phyloP scores from a whole-genome alignment of 2,888 invertebrate genomes.

The Drosophila ochracea region DNA sequence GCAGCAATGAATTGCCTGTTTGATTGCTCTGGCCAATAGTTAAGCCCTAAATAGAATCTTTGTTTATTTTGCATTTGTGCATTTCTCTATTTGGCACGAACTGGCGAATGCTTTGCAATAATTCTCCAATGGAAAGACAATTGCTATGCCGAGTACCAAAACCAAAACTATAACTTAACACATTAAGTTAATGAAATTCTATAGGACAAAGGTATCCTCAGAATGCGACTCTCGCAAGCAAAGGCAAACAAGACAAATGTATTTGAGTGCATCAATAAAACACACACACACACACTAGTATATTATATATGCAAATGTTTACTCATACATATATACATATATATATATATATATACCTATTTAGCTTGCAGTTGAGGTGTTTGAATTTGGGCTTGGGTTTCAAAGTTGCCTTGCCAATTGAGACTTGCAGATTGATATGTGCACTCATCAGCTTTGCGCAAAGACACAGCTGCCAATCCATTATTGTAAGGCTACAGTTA shows the following conservation, averaged over 20 bases:
- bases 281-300: background rate
- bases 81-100: background rate
- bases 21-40: background rate
- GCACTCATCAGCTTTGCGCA: background rate
- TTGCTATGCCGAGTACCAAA: no score
- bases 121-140: no score
- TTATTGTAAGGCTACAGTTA: background rate
- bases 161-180: conserved; percentile 51
- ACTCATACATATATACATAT: background rate
- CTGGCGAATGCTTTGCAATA: background rate
- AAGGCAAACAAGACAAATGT: background rate
- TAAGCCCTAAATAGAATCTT: background rate
- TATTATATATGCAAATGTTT: background rate
- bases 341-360: background rate
- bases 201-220: conserved; percentile 20
- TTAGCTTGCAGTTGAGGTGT: background rate
- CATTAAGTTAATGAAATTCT: conserved; percentile 74
- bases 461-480: background rate
- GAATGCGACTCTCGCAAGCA: background rate
- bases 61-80: background rate
- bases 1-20: background rate
- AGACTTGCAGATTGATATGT: background rate
- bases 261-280: background rate
- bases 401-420: no score
- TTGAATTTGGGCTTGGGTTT: background rate